Percentiles rank a stretch among this genome's conserved stretches.
phyloP scores from a whole-genome alignment of 2,888 invertebrate species.

The Cancer borealis region DNA sequence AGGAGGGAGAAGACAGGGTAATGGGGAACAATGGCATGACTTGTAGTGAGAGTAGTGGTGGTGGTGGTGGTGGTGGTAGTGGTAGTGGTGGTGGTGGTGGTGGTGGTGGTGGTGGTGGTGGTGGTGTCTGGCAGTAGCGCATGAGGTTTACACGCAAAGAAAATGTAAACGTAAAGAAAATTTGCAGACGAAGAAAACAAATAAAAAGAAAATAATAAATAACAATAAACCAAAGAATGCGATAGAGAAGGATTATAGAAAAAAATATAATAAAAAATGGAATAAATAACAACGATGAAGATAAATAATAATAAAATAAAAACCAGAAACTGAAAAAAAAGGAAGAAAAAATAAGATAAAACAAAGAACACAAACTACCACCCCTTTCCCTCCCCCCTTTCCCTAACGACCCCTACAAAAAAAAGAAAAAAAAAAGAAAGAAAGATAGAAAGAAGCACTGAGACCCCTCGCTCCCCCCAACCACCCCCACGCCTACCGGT shows the following conservation, averaged over 20 bases:
- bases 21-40: constrained; percentile 5
- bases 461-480: not conserved
- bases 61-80: not conserved
- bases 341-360: not conserved
- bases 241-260: not conserved
- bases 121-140: not conserved
- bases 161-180: not conserved
- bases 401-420: no score
- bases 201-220: not conserved
- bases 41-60: not conserved
- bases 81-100: not conserved
- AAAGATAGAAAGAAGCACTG: not conserved
- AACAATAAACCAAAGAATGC: not conserved
- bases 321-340: not conserved
- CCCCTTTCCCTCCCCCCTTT: no score
- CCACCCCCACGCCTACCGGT: not conserved
- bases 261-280: not conserved
- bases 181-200: not conserved
- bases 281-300: not conserved
- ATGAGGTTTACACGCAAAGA: not conserved
- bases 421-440: not conserved
- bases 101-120: not conserved
- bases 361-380: no score
- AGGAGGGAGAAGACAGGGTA: not conserved
- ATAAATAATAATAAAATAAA: not conserved